Evolutionary conservation across 2,797 vertebrate genomes (phyloP).

Genomic region (Characodon lateralis): DNA sequence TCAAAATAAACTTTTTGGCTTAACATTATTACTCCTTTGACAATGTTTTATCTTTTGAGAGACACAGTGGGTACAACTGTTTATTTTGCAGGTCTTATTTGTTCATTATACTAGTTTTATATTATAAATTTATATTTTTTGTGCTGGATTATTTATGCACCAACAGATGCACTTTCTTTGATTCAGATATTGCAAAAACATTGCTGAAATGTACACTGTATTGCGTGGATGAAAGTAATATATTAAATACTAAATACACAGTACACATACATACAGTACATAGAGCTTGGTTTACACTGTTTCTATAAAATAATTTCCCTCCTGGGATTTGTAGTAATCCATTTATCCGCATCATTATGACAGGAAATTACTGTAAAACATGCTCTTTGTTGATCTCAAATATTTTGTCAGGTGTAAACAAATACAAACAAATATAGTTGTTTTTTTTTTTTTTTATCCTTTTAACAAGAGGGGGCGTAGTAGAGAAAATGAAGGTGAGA

Average conservation of each 20-base stretch:
- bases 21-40: background rate
- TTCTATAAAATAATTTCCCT: background rate
- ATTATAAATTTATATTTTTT: background rate
- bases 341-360: background rate
- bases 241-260: background rate
- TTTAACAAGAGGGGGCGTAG: background rate
- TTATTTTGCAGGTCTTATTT: background rate
- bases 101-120: background rate
- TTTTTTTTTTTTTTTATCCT: background rate
- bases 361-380: background rate
- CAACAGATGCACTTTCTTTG: background rate
- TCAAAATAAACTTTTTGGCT: background rate
- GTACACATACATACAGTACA: background rate
- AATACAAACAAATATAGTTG: background rate
- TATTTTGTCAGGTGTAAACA: background rate
- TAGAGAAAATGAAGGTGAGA: background rate
- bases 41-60: background rate
- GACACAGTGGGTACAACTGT: background rate
- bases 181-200: background rate
- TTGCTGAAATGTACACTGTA: background rate
- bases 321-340: background rate
- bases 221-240: background rate
- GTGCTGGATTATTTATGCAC: background rate
- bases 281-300: background rate
- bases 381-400: background rate